Evolutionary conservation across 2,888 invertebrate species (phyloP), one percentile per base, ranked within the genome.

Genomic region (Iselma pallidipennis): DNA sequence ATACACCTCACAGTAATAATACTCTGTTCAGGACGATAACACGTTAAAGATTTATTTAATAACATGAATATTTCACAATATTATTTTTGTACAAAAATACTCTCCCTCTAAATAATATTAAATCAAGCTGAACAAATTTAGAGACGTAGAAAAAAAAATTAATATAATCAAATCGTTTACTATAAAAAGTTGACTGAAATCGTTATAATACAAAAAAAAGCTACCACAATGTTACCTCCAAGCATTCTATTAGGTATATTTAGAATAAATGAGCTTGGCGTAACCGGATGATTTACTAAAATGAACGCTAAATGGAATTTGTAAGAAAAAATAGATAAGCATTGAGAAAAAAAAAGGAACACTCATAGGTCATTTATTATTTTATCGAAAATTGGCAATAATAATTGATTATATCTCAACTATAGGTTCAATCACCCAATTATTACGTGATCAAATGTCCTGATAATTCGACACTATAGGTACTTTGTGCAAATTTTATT

Each of bases 281-380:
- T 37, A 37, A 37, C 16, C 37, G 16, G 16, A 16, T 37, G 16
- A 37, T 37, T 37, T 37, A 37, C 16, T 37, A 69, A 58, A 48
- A 65, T 62, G 48, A 57, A 48, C 6, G 31, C 50, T n/a, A 59
- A 50, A 9, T 29, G 59, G 7, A 61, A 65, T 57, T 66, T 62
- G 9, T 28, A 68, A 45, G 67, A 69, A 3, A 19, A 48, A 23
- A n/a, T 21, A 42, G 42, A 63, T 23, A 56, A 57, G 23, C 55
- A 57, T 25, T 63, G 63, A 2, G 57, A 51, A 26, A 42, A 61
- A 59, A 63, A 66, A 67, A 61, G 14, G 6, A 0, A 2, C 16
- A 37, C 7, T 37, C n/a, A n/a, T n/a, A n/a, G n/a, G n/a, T n/a
- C n/a, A n/a, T n/a, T n/a, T n/a, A n/a, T 7, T 9, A 16, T 37